A percentile compares a stretch with the other conserved stretches of the same genome.
Evolutionary conservation across 2,797 vertebrate genomes (phyloP).

Genomic region (Lagodon rhomboides): DNA sequence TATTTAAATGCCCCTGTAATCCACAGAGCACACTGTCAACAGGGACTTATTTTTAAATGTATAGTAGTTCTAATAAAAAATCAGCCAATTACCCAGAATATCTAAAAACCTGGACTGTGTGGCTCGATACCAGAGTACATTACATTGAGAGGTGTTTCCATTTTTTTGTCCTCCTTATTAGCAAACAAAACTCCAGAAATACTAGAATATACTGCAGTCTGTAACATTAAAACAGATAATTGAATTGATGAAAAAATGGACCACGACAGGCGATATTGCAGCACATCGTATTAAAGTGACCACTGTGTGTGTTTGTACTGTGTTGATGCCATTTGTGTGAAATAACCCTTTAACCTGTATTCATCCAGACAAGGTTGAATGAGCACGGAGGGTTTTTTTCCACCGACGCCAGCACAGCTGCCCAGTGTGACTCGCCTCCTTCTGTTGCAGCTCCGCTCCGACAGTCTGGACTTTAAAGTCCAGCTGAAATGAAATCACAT

Average conservation of each 20-base stretch:
- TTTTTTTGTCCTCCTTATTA: not conserved
- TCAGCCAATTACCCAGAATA: not conserved
- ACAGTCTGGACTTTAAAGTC: not conserved
- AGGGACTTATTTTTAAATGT: not conserved
- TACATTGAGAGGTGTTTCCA: not conserved
- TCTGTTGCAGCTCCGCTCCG: not conserved
- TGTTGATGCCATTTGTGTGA: constrained; percentile 3
- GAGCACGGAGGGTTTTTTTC: not conserved
- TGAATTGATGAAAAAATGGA: not conserved
- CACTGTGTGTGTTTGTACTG: not conserved
- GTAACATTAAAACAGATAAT: not conserved
- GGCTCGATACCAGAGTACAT: too few relatives aligned
- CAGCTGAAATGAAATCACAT: not conserved
- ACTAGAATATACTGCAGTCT: not conserved
- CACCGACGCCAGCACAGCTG: not conserved
- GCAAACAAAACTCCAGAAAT: too few relatives aligned
- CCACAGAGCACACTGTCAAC: too few relatives aligned
- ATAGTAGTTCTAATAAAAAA: not conserved
- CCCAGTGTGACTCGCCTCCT: not conserved
- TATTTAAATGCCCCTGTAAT: not conserved
- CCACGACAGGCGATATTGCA: too few relatives aligned
- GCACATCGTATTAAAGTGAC: not conserved
- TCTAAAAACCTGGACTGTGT: not conserved
- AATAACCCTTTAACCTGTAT: constrained; percentile 1
- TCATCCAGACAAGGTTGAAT: not conserved